These are phyloP conservation scores for Dinocampus coccinellae DNA, from an alignment of 2,888 invertebrate species.

Conservation along the genomic window DNA sequence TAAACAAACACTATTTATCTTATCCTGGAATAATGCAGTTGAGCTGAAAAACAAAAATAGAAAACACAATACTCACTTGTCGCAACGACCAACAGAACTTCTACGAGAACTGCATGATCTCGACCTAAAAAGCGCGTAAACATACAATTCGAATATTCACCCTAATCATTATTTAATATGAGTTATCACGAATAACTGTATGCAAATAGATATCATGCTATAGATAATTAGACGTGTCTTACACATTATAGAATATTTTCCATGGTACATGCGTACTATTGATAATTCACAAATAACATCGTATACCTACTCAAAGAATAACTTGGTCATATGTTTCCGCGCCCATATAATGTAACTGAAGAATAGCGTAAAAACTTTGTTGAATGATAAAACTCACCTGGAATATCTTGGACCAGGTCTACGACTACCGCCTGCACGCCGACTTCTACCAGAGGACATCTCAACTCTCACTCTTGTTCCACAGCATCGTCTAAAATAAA, in stretches of 20 bases:
- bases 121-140: constrained; percentile 56
- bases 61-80: constrained; percentile 14
- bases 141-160: constrained; percentile 55
- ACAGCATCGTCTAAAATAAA: constrained; percentile 85
- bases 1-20: not conserved
- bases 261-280: not conserved
- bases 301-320: not conserved
- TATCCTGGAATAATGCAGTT: constrained; percentile 3
- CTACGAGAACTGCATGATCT: constrained; percentile 59
- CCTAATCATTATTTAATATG: not conserved
- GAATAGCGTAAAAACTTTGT: not conserved
- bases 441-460: constrained; percentile 90
- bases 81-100: constrained; percentile 42
- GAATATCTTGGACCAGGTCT: constrained; percentile 64
- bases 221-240: not conserved
- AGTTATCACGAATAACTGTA: not conserved
- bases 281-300: not conserved
- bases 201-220: not conserved
- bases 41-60: not conserved
- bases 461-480: constrained; percentile 91
- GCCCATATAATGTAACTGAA: not conserved
- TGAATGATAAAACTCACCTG: constrained; percentile 55
- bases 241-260: not conserved
- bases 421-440: constrained; percentile 74
- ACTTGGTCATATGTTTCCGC: not conserved